Evolutionary conservation across 1,140 invertebrate species (phyloP).

Genomic region (Pissodes strobi): DNA sequence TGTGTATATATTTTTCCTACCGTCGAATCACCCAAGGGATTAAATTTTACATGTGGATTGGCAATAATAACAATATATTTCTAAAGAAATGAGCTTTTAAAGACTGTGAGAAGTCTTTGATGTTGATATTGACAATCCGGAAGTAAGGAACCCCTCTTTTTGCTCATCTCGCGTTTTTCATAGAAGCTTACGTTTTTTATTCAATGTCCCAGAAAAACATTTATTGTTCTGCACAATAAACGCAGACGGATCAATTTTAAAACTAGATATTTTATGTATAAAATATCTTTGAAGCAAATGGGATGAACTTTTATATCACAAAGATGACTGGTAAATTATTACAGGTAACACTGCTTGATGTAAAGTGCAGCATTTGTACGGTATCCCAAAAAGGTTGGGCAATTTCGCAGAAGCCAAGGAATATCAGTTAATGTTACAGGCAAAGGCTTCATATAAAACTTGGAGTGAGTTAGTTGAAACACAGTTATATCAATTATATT

Average conservation of each 20-base stretch:
- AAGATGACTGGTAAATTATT: no score
- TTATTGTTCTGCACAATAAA: constrained; percentile 26
- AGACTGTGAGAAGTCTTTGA: constrained; percentile 47
- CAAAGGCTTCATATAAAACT: no score
- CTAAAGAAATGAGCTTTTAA: constrained; percentile 49
- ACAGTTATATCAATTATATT: no score
- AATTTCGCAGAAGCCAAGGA: no score
- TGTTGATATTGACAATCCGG: constrained; percentile 52
- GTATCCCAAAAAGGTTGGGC: no score
- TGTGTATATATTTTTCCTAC: constrained; percentile 21
- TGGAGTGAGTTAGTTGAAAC: no score
- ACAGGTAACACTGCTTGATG: no score
- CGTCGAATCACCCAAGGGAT: constrained; percentile 48
- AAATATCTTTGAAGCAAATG: no score
- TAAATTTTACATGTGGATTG: constrained; percentile 56
- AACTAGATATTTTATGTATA: constrained; percentile 30
- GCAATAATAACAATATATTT: constrained; percentile 55
- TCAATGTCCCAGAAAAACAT: constrained; percentile 37
- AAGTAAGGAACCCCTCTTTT: constrained; percentile 45
- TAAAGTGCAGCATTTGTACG: no score
- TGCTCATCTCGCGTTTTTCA: constrained; percentile 28
- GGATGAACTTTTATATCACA: no score
- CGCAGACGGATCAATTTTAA: constrained; percentile 30
- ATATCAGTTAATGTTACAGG: no score
- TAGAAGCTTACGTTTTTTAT: constrained; percentile 28